phyloP scores from a whole-genome alignment of 2,113 vertebrate species.

The Megaceryle maxima region DNA sequence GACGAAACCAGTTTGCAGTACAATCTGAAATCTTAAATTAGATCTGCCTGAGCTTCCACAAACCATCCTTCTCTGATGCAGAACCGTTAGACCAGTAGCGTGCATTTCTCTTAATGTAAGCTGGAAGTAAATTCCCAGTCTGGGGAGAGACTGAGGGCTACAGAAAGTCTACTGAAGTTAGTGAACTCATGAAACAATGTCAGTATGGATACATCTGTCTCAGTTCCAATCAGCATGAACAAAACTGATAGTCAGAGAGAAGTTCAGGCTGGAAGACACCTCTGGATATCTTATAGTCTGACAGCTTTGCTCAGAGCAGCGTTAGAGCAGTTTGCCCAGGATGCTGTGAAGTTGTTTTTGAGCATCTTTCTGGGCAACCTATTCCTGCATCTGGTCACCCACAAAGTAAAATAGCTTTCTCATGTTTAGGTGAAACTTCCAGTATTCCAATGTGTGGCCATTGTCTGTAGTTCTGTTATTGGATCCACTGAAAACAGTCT shows the following conservation, averaged over 20 bases:
- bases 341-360: background rate
- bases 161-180: background rate
- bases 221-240: background rate
- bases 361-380: background rate
- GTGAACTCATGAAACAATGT: background rate
- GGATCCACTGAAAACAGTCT: background rate
- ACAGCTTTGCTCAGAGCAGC: fast-evolving
- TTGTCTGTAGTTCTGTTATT: background rate
- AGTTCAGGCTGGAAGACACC: background rate
- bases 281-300: background rate
- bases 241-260: background rate
- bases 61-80: background rate
- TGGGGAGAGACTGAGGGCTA: background rate
- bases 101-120: background rate
- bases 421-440: background rate
- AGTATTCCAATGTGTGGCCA: background rate
- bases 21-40: conserved; percentile 48
- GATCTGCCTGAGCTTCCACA: background rate
- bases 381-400: background rate
- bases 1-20: conserved; percentile 20
- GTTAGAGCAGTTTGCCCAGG: background rate
- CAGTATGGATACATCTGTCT: background rate
- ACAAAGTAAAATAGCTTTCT: background rate
- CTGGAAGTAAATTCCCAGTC: background rate
- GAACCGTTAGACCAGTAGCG: background rate